Conservation (phyloP, 2,113 vertebrate genomes). For the Corynorhinus townsendii region DNA sequence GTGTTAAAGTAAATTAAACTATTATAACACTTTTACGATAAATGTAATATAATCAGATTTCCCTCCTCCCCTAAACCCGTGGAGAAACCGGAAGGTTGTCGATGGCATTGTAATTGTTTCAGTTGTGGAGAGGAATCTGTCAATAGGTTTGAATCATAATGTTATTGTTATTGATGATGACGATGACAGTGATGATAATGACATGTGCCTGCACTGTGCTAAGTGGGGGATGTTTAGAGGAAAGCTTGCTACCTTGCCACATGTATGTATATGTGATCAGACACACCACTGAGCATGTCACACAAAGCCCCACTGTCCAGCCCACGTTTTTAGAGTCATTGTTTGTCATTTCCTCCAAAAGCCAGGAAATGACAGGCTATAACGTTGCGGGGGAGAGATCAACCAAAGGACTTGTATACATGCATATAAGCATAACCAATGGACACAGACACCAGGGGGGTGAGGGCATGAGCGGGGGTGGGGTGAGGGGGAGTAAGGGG, state of each 20-base stretch:
- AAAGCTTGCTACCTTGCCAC: background rate
- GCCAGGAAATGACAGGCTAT: background rate
- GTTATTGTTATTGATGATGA: background rate
- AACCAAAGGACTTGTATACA: too few relatives aligned
- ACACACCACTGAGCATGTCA: fast-evolving
- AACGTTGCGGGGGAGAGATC: background rate
- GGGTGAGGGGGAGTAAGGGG: too few relatives aligned
- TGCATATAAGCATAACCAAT: too few relatives aligned
- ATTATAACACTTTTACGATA: background rate
- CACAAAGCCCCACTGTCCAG: background rate
- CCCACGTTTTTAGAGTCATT: background rate
- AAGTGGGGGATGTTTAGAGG: background rate
- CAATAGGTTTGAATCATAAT: background rate
- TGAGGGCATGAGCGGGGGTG: too few relatives aligned
- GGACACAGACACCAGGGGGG: too few relatives aligned
- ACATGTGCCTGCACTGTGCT: background rate
- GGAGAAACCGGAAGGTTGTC: background rate
- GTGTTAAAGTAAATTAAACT: constrained; percentile 4
- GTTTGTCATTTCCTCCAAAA: background rate
- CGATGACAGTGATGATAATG: background rate
- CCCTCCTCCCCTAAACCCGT: too few relatives aligned
- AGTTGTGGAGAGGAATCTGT: too few relatives aligned
- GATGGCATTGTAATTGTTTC: background rate
- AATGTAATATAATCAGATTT: background rate
- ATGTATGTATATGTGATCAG: background rate